These are phyloP conservation scores for Montifringilla adamsi DNA, from an alignment of 2,113 vertebrate species.

Conservation along the genomic window DNA sequence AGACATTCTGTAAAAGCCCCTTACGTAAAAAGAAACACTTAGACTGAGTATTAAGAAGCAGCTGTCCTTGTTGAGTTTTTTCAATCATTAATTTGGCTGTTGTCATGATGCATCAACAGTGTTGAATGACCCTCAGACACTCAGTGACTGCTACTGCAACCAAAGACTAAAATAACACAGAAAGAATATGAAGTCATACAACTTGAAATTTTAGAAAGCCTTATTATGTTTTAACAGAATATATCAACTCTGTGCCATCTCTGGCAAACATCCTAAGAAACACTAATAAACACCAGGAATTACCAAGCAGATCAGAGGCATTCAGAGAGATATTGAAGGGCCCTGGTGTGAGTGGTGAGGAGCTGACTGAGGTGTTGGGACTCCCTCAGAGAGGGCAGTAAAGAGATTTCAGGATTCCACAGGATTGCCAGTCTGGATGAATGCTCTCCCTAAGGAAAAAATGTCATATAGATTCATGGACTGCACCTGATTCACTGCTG, in stretches of 20 bases:
- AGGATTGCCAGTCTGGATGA: background rate
- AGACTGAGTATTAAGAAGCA: background rate
- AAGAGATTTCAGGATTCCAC: background rate
- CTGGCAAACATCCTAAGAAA: background rate
- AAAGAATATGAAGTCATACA: background rate
- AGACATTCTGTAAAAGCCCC: background rate
- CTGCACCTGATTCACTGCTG: background rate
- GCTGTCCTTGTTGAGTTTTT: background rate
- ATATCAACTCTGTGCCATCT: background rate
- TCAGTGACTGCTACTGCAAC: background rate
- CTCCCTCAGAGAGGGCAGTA: background rate
- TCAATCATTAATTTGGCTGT: background rate
- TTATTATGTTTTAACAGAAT: background rate
- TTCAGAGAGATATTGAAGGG: background rate
- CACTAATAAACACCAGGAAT: background rate
- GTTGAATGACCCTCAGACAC: background rate
- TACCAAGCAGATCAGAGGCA: background rate
- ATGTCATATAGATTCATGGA: background rate
- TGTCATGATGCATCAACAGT: background rate
- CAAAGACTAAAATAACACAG: background rate
- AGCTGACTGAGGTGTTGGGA: accelerated
- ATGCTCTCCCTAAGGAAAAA: background rate
- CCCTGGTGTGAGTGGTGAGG: background rate
- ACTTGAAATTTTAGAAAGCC: background rate
- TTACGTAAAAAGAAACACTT: background rate